A percentile compares a stretch with the other conserved stretches of the same genome.
phyloP scores from a whole-genome alignment of 2,797 vertebrate genomes.

The Lagorchestes hirsutus region DNA sequence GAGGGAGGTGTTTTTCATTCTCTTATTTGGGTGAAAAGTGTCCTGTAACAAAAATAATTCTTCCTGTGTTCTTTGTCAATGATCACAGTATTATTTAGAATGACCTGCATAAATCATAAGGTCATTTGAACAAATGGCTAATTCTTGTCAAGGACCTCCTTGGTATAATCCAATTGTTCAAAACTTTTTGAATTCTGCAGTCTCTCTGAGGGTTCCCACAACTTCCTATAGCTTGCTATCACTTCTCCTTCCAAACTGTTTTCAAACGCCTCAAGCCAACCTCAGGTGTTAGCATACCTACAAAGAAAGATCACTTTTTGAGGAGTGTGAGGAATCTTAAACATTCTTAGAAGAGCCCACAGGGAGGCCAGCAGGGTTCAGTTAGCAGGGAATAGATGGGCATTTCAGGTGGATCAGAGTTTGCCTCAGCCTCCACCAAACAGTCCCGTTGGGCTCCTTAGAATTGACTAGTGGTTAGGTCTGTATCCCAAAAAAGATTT shows the following conservation, averaged over 20 bases:
- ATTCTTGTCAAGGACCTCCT: slow-evolving; percentile 15
- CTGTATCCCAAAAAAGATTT: no score
- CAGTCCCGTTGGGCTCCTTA: background rate
- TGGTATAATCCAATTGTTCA: slow-evolving; percentile 21
- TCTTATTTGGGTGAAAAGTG: background rate
- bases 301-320: background rate
- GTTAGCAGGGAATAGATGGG: background rate
- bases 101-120: slow-evolving; percentile 3
- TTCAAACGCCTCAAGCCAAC: background rate
- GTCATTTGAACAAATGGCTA: background rate
- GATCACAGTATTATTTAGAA: background rate
- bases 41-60: background rate
- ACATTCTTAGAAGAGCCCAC: background rate
- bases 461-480: background rate
- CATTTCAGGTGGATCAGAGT: background rate
- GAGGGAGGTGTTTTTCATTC: background rate
- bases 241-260: background rate
- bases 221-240: background rate
- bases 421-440: background rate
- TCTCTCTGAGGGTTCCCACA: background rate
- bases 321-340: background rate
- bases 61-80: background rate
- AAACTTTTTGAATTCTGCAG: background rate
- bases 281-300: background rate
- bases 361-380: background rate